Evolutionary conservation across 2,797 vertebrate species (phyloP), one percentile per base, ranked within the genome.

Genomic region (Macropus fuliginosus): DNA sequence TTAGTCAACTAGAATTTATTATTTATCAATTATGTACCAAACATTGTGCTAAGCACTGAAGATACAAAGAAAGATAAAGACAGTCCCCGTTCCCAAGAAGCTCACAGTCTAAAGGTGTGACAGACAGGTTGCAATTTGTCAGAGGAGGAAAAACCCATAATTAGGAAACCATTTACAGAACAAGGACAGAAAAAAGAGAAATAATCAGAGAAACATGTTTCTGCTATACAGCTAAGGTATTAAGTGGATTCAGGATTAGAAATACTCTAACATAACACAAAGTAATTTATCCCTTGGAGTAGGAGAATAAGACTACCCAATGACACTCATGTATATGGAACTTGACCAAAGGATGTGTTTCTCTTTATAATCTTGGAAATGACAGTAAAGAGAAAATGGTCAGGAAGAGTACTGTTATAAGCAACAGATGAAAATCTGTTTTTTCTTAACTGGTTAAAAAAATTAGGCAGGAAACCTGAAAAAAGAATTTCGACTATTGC

Each of bases 361-460:
- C 1, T 81, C n/a, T 81, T 81, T 46, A 81, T 81, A 81, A 81
- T 81, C 40, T 10, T 81, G 74, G 74, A 81, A 46, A 81, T 81
- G 40, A 81, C 40, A 46, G n/a, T 3, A n/a, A 59, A 92, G 87
- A 89, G 62, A 4, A 8, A 16, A 90, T 91, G 50, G 90, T 16
- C 52, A 50, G 34, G 93, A 46, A 46, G 55, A 54, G 13, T 54
- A 40, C 46, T 55, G 91, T 56, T 91, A 50, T 4, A 14, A 50
- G 55, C 62, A 24, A 66, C 10, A 24, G 5, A 46, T n/a, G 31
- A 14, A 40, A 93, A 62, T 89, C 52, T 56, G 0, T 93, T 91
- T 91, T 56, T 96, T 87, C 34, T 94, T 66, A 66, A 66, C 4
- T 59, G 29, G 29, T 59, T 59, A 59, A 66, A 66, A 66, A n/a